Evolutionary conservation across 2,113 vertebrate genomes (phyloP).

Genomic region (Coturnix japonica): DNA sequence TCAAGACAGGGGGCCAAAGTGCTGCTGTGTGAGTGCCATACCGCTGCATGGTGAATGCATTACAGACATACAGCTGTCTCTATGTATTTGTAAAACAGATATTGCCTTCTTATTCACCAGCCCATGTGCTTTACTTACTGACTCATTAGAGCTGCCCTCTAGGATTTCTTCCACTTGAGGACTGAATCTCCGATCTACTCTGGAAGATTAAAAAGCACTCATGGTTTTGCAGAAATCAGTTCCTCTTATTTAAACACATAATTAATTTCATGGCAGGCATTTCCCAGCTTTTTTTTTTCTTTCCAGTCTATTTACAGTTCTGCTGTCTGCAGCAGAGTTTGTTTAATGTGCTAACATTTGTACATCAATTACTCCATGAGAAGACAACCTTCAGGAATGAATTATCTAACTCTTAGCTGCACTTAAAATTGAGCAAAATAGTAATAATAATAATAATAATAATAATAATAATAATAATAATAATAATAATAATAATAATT

Average conservation of each 20-base stretch:
- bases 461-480: neutral
- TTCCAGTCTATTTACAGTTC: neutral
- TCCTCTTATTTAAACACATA: constrained; percentile 1
- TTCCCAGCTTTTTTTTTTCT: constrained; percentile 8
- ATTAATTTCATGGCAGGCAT: constrained; percentile 26
- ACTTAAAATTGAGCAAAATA: neutral
- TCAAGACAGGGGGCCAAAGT: neutral
- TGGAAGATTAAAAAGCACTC: constrained; percentile 19
- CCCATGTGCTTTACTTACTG: neutral
- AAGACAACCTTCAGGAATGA: neutral
- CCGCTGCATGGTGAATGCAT: neutral
- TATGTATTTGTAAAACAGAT: neutral
- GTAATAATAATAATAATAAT: neutral
- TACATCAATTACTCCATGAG: neutral
- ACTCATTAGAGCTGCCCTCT: neutral
- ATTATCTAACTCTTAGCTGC: neutral
- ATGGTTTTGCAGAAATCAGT: constrained; percentile 19
- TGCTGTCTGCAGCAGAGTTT: neutral
- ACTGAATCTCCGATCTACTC: neutral
- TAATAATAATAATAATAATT: neutral
- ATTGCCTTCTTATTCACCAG: neutral
- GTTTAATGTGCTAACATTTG: neutral
- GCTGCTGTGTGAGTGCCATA: neutral
- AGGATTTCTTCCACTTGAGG: neutral
- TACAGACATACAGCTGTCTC: neutral